These are phyloP conservation scores for Vannuccia rotundouncinata DNA, from an alignment of 2,888 invertebrate species.

Conservation along the genomic window DNA sequence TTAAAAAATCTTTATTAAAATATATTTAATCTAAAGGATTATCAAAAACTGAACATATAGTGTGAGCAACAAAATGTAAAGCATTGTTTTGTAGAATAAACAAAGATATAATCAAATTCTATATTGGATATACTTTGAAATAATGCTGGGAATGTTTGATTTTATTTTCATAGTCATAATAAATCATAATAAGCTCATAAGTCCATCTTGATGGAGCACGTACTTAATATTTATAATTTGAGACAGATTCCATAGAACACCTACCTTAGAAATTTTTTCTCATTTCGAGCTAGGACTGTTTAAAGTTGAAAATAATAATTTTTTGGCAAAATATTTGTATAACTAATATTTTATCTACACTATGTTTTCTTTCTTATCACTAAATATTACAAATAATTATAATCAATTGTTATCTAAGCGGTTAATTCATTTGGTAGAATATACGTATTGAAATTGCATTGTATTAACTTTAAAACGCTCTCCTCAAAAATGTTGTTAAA, in stretches of 20 bases:
- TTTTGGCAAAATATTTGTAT: neutral
- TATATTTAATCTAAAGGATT: too few species aligned
- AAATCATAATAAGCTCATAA: too few species aligned
- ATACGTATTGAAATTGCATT: neutral
- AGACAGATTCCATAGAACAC: neutral
- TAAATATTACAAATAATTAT: neutral
- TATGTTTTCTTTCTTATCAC: neutral
- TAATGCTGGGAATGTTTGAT: too few species aligned
- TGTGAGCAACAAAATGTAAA: too few species aligned
- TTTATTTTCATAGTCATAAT: too few species aligned
- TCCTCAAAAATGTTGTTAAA: neutral
- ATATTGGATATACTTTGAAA: too few species aligned
- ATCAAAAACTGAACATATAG: too few species aligned
- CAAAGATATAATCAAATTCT: too few species aligned
- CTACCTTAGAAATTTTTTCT: neutral
- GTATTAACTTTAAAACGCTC: neutral
- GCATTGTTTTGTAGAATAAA: too few species aligned
- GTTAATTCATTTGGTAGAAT: neutral
- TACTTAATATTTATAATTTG: too few species aligned
- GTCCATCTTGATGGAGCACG: too few species aligned
- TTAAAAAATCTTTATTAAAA: too few species aligned
- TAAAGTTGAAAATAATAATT: neutral
- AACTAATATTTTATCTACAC: neutral
- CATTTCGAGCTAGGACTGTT: neutral
- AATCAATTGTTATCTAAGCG: neutral